A percentile compares a stretch with the other conserved stretches of the same genome.
phyloP scores from a whole-genome alignment of 2,888 invertebrate genomes.

The Yponomeuta sedellus region DNA sequence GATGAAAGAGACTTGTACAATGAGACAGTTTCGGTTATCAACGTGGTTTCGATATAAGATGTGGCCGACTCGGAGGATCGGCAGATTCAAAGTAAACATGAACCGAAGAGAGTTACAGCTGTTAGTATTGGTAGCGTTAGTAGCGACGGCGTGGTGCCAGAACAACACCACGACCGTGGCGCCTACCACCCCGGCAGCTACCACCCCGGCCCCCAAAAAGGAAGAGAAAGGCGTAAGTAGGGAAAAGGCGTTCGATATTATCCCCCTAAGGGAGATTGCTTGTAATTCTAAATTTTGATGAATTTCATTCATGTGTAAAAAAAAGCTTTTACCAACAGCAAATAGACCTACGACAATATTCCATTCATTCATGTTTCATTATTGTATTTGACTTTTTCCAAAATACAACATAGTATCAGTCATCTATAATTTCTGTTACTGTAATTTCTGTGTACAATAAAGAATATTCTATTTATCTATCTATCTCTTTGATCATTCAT shows the following conservation, averaged over 20 bases:
- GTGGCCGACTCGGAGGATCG: conserved; percentile 19
- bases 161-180: conserved; percentile 9
- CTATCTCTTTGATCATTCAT: too few relatives aligned
- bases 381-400: too few relatives aligned
- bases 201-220: conserved; percentile 19
- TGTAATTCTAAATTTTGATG: too few relatives aligned
- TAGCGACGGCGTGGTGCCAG: conserved; percentile 23
- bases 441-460: too few relatives aligned
- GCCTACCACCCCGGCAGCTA: conserved; percentile 28
- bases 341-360: too few relatives aligned
- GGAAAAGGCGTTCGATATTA: background rate
- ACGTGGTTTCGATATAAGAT: conserved; percentile 20
- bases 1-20: conserved; percentile 20
- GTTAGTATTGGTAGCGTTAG: conserved; percentile 23
- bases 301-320: too few relatives aligned
- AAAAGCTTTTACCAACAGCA: too few relatives aligned
- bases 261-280: too few relatives aligned
- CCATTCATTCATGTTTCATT: too few relatives aligned
- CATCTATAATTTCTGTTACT: too few relatives aligned
- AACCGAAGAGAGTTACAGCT: conserved; percentile 24
- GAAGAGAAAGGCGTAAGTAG: conserved; percentile 15
- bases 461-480: too few relatives aligned
- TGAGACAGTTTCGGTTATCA: conserved; percentile 25
- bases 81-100: conserved; percentile 26
- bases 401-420: too few relatives aligned